These are phyloP conservation scores for Syngnathus typhle DNA, from an alignment of 2,113 vertebrate genomes.

Conservation along the genomic window DNA sequence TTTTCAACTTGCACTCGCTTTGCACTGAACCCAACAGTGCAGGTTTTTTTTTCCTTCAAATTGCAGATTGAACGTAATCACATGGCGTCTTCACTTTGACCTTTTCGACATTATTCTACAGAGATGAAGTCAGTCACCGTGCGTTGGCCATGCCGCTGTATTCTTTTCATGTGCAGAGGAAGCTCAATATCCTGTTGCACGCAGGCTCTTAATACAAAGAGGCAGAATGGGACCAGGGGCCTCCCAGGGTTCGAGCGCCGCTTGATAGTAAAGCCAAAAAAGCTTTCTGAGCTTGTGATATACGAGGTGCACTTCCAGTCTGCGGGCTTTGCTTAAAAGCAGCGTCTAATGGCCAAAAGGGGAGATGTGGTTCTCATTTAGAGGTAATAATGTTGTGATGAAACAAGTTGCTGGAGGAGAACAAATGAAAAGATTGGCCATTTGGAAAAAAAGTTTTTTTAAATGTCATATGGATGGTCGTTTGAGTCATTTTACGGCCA, in stretches of 20 bases:
- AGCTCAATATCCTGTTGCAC: constrained; percentile 69
- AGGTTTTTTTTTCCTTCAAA: neutral
- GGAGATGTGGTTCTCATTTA: constrained; percentile 55
- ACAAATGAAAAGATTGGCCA: neutral
- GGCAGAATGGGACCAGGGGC: constrained; percentile 40
- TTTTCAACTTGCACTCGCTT: neutral
- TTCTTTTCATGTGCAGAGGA: constrained; percentile 66
- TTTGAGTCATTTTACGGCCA: neutral
- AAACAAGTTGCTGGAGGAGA: neutral
- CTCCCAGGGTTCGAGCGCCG: constrained; percentile 34
- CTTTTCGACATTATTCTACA: constrained; percentile 5
- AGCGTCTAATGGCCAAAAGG: constrained; percentile 27
- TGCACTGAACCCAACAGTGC: neutral
- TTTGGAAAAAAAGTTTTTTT: neutral
- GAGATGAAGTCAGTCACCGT: constrained; percentile 40
- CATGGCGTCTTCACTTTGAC: neutral
- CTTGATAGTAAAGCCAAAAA: constrained; percentile 46
- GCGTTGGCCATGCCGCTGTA: constrained; percentile 52
- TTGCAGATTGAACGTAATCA: neutral
- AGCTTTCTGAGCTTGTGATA: constrained; percentile 46
- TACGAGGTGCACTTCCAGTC: constrained; percentile 50
- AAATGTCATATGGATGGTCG: neutral
- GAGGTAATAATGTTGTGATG: constrained; percentile 19
- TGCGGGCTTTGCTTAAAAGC: constrained; percentile 36
- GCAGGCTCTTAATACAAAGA: constrained; percentile 46